Percentiles rank a stretch among this genome's conserved stretches.
Evolutionary conservation across 2,797 vertebrate genomes (phyloP).

Genomic region (Mus minutoides): DNA sequence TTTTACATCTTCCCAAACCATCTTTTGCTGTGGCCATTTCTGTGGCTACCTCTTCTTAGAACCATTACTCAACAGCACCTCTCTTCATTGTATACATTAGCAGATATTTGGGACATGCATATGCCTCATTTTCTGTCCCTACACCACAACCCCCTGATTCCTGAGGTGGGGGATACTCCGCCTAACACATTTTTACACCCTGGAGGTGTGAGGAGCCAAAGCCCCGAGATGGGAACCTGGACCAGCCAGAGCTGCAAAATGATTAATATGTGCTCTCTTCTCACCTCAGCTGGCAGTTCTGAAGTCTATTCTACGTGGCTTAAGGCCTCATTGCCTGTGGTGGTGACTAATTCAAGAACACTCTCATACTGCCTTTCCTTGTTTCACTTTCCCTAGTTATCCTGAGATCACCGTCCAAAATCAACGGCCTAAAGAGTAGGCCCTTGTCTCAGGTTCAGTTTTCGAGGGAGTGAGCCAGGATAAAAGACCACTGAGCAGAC

Average conservation of each 20-base stretch:
- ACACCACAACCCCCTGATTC: not conserved
- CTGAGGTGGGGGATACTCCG: not conserved
- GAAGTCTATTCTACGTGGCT: not conserved
- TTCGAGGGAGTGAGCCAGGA: conserved; percentile 57
- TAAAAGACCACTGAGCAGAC: conserved; percentile 57
- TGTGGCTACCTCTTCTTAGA: not conserved
- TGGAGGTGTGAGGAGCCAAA: not conserved
- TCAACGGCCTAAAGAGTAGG: conserved; percentile 67
- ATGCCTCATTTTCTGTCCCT: not conserved
- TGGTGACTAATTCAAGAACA: conserved; percentile 50
- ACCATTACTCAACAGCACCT: not conserved
- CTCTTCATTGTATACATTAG: not conserved
- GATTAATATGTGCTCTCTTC: not conserved
- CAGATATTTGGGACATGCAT: not conserved
- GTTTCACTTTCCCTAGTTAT: conserved; percentile 49
- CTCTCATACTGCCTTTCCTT: conserved; percentile 25
- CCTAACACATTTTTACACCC: not conserved
- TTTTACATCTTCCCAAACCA: not conserved
- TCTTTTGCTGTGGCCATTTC: not conserved
- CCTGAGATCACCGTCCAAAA: conserved; percentile 68
- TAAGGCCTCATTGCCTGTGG: not conserved
- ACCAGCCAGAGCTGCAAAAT: not conserved
- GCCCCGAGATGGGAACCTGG: not conserved
- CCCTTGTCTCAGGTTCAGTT: conserved; percentile 67
- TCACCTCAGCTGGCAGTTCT: not conserved